Evolutionary conservation across 2,113 vertebrate species (phyloP), one percentile per base, ranked within the genome.

Genomic region (Picathartes gymnocephalus): DNA sequence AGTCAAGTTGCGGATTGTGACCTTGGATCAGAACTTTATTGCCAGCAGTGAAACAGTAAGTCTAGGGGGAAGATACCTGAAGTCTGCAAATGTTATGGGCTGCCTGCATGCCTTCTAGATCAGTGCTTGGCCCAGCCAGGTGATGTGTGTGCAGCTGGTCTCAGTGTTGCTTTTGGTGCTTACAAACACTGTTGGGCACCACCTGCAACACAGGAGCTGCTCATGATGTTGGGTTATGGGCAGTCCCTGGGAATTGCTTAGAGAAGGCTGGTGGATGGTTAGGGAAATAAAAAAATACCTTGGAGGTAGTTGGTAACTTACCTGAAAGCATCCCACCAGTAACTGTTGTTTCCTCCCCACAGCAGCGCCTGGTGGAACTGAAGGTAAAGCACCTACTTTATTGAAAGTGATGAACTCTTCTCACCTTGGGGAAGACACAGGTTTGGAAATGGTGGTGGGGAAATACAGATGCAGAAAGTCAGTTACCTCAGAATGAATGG

Each of bases 1-100:
- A 97, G 96, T 96, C 45, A 96, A 92, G 54, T 31, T 94, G 33
- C 76, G 89, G 90, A 92, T 92, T 44, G 71, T 97, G 39, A 95
- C 92, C 62, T 82, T 97, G 86, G 94, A 96, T 77, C 90, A 93
- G 92, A 95, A 95, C 51, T 95, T 97, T 7, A 79, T 90, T 64
- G 88, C 97, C 84, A 95, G 92, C 82, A 94, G 53, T 19, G 45
- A 91, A 86, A 84, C 2, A 28, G 95, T 95, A 95, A 97, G 95
- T 91, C 23, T 57, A 66, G 42, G 82, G 23, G 33, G 14, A 33
- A 69, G n/a, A 72, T 44, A 40, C 17, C 31, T 65, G 57, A n/a
- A 90, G 13, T 66, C 45, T 45, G 62, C 70, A 90, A 92, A 42
- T 40, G 23, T 39, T 58, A 1, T 58, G 53, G 58, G 44, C 25